A percentile compares a stretch with the other conserved stretches of the same genome.
Evolutionary conservation across 2,888 invertebrate genomes (phyloP).

Genomic region (Dasysyrphus albostriatus): DNA sequence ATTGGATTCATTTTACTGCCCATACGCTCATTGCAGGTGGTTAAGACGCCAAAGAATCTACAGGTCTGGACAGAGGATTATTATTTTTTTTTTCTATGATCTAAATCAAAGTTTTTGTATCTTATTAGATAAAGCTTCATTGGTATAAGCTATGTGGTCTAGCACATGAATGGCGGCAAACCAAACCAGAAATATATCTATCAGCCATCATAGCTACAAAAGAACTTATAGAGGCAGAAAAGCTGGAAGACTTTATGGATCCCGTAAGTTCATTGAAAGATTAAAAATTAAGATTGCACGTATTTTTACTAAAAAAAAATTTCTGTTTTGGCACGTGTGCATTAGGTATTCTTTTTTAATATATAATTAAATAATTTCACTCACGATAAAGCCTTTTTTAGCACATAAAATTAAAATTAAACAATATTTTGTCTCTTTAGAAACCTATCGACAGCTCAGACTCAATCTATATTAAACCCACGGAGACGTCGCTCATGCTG

Average conservation of each 20-base stretch:
- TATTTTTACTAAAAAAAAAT: too few relatives aligned
- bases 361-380: too few relatives aligned
- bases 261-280: conserved; percentile 72
- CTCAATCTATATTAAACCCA: conserved; percentile 47
- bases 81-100: background rate
- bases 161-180: conserved; percentile 85
- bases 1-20: conserved; percentile 89
- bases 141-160: conserved; percentile 88
- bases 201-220: conserved; percentile 87
- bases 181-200: conserved; percentile 87
- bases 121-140: conserved; percentile 85
- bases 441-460: conserved; percentile 58
- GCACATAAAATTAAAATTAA: too few relatives aligned
- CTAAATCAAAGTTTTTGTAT: background rate
- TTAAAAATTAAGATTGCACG: too few relatives aligned
- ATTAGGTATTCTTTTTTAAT: too few relatives aligned
- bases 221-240: conserved; percentile 78
- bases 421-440: conserved; percentile 69
- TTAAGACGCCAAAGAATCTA: conserved; percentile 85
- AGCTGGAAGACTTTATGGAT: conserved; percentile 78
- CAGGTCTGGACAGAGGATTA: conserved; percentile 76
- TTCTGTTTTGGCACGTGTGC: too few relatives aligned
- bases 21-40: conserved; percentile 88
- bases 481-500: conserved; percentile 80
- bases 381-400: too few relatives aligned